Evolutionary conservation across 2,113 vertebrate genomes (phyloP).

Genomic region (Callipepla squamata): DNA sequence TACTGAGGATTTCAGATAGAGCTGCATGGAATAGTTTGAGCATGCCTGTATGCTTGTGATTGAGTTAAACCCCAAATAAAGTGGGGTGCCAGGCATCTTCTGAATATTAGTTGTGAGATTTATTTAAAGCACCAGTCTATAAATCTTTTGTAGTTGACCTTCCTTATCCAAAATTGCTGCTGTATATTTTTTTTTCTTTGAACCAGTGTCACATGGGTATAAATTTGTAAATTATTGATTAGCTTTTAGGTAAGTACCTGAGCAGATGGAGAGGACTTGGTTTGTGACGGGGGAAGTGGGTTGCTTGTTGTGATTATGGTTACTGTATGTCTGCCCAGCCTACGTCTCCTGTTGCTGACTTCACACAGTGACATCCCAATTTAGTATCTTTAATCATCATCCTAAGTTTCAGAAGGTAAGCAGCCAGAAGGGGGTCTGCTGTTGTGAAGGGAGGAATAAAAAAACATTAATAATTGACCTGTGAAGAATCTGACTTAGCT

Average conservation of each 20-base stretch:
- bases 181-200: not conserved
- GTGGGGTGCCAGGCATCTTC: not conserved
- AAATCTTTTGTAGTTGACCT: not conserved
- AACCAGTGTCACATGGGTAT: not conserved
- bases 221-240: not conserved
- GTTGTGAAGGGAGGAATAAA: not conserved
- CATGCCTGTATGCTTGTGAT: conserved; percentile 9
- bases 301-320: not conserved
- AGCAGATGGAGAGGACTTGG: not conserved
- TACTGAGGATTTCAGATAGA: conserved; percentile 33
- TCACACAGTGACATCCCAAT: not conserved
- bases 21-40: not conserved
- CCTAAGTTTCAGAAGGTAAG: not conserved
- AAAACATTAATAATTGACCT: not conserved
- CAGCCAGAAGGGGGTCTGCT: not conserved
- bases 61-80: not conserved
- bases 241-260: not conserved
- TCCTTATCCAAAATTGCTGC: not conserved
- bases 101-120: not conserved
- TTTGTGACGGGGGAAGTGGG: not conserved
- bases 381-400: not conserved
- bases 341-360: not conserved
- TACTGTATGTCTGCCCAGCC: not conserved
- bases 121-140: not conserved
- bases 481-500: not conserved